phyloP scores from a whole-genome alignment of 2,797 vertebrate genomes.

The Tarsius wallacei region DNA sequence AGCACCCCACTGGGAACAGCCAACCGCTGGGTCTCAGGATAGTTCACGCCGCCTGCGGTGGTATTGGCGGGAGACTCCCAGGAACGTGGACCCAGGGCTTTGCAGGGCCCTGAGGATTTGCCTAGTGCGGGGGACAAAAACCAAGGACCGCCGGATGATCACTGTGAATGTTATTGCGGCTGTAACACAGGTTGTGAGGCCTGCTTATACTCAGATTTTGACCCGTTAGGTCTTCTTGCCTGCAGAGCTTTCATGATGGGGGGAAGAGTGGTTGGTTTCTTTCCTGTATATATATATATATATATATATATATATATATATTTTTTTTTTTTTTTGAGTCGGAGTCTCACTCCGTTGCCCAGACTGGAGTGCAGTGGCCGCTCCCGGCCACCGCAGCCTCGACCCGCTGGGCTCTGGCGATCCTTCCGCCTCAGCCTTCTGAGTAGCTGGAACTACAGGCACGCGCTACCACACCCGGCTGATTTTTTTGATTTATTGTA shows the following conservation, averaged over 20 bases:
- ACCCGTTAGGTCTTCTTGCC: conserved; percentile 42
- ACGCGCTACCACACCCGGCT: no score
- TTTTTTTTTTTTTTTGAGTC: no score
- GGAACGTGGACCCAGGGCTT: not conserved
- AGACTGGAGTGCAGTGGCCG: no score
- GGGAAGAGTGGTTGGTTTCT: not conserved
- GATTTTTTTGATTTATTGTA: no score
- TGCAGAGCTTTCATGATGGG: not conserved
- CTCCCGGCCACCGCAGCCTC: no score
- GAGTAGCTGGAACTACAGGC: no score
- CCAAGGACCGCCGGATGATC: not conserved
- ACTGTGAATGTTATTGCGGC: not conserved
- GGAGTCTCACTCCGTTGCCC: no score
- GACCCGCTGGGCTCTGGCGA: no score
- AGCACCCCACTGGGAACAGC: not conserved
- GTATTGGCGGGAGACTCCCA: not conserved
- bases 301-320: no score
- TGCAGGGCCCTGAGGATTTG: not conserved
- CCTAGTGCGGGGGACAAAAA: not conserved
- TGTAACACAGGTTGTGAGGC: not conserved
- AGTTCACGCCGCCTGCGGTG: not conserved
- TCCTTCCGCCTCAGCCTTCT: no score
- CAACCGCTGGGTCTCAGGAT: not conserved
- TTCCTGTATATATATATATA: not conserved
- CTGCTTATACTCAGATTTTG: not conserved